phyloP scores from a whole-genome alignment of 1,140 invertebrate species.

The Drosophila santomea region DNA sequence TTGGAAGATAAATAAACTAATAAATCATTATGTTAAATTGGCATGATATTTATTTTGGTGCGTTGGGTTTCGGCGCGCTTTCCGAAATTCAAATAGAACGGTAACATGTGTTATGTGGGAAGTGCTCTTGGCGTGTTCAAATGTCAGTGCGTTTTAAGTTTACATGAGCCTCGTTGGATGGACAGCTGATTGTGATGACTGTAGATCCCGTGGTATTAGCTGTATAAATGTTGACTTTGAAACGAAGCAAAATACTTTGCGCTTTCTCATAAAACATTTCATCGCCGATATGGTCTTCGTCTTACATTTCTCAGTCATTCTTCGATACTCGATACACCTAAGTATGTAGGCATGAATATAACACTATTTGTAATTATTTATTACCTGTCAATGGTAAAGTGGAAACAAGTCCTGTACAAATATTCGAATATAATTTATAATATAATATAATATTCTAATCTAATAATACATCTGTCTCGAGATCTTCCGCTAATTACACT shows the following conservation, averaged over 20 bases:
- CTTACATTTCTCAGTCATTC: too few relatives aligned
- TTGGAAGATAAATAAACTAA: constrained; percentile 78
- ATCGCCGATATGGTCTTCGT: too few relatives aligned
- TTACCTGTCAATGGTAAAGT: too few relatives aligned
- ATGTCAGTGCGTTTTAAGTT: constrained; percentile 63
- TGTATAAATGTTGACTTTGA: not conserved
- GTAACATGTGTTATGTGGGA: constrained; percentile 74
- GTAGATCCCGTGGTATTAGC: constrained; percentile 11
- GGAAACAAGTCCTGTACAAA: too few relatives aligned
- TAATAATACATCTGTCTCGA: too few relatives aligned
- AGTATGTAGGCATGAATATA: too few relatives aligned
- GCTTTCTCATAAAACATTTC: not conserved
- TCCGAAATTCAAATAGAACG: constrained; percentile 72
- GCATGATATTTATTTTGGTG: constrained; percentile 69
- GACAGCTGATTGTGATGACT: constrained; percentile 43
- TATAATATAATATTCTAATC: too few relatives aligned
- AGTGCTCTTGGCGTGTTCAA: constrained; percentile 67
- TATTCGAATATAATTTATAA: too few relatives aligned
- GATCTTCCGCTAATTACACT: too few relatives aligned
- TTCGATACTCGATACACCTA: too few relatives aligned
- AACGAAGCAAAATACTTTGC: not conserved
- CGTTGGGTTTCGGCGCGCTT: constrained; percentile 38
- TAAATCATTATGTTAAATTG: constrained; percentile 83
- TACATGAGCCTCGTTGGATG: constrained; percentile 54
- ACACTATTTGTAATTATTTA: too few relatives aligned